Percentiles rank a stretch among this genome's conserved stretches.
phyloP scores from a whole-genome alignment of 1,140 invertebrate genomes.

The Nymphalis io region DNA sequence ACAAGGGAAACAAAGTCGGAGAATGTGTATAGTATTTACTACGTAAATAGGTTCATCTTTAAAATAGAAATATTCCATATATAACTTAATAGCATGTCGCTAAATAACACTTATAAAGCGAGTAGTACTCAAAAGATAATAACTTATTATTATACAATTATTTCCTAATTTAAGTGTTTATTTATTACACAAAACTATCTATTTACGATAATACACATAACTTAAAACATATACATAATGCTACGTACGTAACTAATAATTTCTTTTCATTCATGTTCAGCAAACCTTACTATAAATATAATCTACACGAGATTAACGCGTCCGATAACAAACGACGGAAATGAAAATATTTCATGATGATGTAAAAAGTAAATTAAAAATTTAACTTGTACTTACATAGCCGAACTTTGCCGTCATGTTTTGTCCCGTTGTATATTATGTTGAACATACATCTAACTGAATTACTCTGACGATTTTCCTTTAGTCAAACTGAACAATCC shows the following conservation, averaged over 20 bases:
- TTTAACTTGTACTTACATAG: conserved; percentile 73
- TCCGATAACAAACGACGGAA: conserved; percentile 42
- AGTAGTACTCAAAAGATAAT: conserved; percentile 35
- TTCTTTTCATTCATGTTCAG: conserved; percentile 39
- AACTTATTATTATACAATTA: conserved; percentile 29
- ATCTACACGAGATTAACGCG: conserved; percentile 30
- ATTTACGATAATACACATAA: not conserved
- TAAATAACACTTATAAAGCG: conserved; percentile 16
- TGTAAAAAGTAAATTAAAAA: conserved; percentile 39
- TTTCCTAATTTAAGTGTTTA: conserved; percentile 42
- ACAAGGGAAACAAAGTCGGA: not conserved
- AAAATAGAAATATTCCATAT: conserved; percentile 27
- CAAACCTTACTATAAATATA: conserved; percentile 26
- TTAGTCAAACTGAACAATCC: conserved; percentile 74
- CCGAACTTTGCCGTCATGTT: conserved; percentile 82
- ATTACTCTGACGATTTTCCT: conserved; percentile 69
- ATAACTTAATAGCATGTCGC: conserved; percentile 10
- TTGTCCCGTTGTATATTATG: conserved; percentile 80
- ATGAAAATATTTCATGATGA: conserved; percentile 33
- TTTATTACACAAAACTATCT: conserved; percentile 17
- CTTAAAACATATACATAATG: conserved; percentile 22
- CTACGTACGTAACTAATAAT: conserved; percentile 35
- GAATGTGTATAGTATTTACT: not conserved
- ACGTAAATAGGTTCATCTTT: not conserved
- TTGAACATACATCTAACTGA: conserved; percentile 79